phyloP scores from a whole-genome alignment of 2,113 vertebrate genomes.

The Rhea pennata region DNA sequence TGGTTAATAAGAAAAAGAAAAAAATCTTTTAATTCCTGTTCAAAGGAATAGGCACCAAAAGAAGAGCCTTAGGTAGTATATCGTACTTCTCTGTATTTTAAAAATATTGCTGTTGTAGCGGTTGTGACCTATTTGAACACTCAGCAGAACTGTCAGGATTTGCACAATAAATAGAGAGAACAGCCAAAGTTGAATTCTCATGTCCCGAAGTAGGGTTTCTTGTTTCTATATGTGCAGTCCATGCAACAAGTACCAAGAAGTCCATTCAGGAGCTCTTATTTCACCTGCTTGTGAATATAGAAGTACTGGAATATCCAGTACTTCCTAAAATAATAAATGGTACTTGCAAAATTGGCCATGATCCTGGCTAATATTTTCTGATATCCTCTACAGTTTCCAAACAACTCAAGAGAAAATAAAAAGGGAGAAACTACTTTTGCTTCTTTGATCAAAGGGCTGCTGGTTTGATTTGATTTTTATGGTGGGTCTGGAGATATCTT shows the following conservation, averaged over 20 bases:
- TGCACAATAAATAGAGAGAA: background rate
- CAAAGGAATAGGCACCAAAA: background rate
- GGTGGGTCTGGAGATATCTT: background rate
- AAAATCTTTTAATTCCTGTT: background rate
- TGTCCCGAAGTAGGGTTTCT: background rate
- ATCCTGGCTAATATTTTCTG: background rate
- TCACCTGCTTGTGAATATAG: no score
- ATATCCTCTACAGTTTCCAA: background rate
- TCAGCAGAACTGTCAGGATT: background rate
- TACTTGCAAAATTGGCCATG: background rate
- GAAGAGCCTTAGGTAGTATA: accelerated
- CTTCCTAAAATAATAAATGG: background rate
- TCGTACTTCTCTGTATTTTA: background rate
- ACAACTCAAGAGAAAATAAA: background rate
- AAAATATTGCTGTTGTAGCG: background rate
- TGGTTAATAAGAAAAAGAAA: background rate
- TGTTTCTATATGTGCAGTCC: background rate
- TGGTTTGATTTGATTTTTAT: accelerated
- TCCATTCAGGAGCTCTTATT: no score
- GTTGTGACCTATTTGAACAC: background rate
- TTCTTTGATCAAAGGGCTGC: accelerated
- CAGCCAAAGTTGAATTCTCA: background rate
- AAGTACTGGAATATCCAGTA: background rate
- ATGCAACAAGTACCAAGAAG: no score
- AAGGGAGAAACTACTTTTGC: background rate